phyloP scores from a whole-genome alignment of 2,888 invertebrate genomes.

The Digitonthophagus gazella region DNA sequence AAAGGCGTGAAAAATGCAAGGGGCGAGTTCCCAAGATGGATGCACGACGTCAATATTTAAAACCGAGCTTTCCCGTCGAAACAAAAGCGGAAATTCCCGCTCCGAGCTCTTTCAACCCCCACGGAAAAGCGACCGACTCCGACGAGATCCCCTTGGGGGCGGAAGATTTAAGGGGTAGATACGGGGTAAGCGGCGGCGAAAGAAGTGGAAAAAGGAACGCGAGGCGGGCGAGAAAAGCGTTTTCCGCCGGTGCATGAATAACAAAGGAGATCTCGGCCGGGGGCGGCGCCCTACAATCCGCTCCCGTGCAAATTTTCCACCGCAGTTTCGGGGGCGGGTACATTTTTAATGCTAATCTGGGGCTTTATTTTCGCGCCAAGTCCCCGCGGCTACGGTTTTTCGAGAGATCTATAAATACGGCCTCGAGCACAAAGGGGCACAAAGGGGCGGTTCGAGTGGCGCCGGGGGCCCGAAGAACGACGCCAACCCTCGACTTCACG shows the following conservation, averaged over 20 bases:
- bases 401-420: slow-evolving; percentile 15
- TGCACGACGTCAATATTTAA: slow-evolving; percentile 19
- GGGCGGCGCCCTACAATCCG: slow-evolving; percentile 7
- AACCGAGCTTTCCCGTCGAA: slow-evolving; percentile 3
- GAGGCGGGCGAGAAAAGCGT: slow-evolving; percentile 5
- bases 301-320: slow-evolving; percentile 15
- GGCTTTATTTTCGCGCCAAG: slow-evolving; percentile 27
- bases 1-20: neutral
- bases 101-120: too few species aligned
- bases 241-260: slow-evolving; percentile 6
- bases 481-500: slow-evolving; percentile 9
- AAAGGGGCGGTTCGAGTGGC: neutral
- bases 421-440: neutral
- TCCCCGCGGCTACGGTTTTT: slow-evolving; percentile 10
- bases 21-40: neutral
- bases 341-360: slow-evolving; percentile 34
- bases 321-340: slow-evolving; percentile 21
- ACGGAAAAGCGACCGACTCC: slow-evolving; percentile 5
- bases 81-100: slow-evolving; percentile 17
- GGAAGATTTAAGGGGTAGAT: slow-evolving; percentile 16
- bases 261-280: slow-evolving; percentile 8
- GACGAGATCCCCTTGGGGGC: slow-evolving; percentile 9
- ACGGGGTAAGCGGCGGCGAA: slow-evolving; percentile 17
- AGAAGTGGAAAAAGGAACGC: slow-evolving; percentile 10
- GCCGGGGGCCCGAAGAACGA: slow-evolving; percentile 1